Evolutionary conservation across 2,888 invertebrate genomes (phyloP).

Genomic region (Cerceris rybyensis): DNA sequence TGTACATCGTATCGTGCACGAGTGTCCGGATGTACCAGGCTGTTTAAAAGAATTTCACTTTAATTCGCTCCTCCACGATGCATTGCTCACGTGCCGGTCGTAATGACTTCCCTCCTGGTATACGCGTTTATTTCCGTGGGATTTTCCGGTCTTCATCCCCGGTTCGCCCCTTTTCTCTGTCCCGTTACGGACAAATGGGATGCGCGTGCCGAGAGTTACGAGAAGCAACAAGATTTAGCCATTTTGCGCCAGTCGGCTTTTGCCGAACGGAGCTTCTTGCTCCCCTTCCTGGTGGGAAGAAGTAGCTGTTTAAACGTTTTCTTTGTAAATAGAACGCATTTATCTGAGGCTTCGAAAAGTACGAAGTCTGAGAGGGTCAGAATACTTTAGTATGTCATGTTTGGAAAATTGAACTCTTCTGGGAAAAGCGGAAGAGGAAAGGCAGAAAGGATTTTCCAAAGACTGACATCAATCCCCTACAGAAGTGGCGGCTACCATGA

Average conservation of each 20-base stretch:
- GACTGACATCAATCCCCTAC: too few relatives aligned
- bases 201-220: slow-evolving; percentile 60
- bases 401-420: too few relatives aligned
- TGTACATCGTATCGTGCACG: background rate
- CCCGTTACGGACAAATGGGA: slow-evolving; percentile 54
- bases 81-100: slow-evolving; percentile 48
- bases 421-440: too few relatives aligned
- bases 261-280: background rate
- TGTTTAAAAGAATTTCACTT: slow-evolving; percentile 35
- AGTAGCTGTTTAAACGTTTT: background rate
- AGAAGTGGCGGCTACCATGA: too few relatives aligned
- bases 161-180: slow-evolving; percentile 40
- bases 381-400: too few relatives aligned
- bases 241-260: slow-evolving; percentile 16
- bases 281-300: background rate
- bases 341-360: too few relatives aligned
- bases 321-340: too few relatives aligned
- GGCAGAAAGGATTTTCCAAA: too few relatives aligned
- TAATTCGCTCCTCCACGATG: slow-evolving; percentile 26
- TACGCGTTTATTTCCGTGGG: slow-evolving; percentile 53
- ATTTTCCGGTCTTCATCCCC: slow-evolving; percentile 22
- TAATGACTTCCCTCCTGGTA: slow-evolving; percentile 45
- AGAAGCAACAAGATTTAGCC: slow-evolving; percentile 43
- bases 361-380: too few relatives aligned
- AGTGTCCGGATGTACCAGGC: slow-evolving; percentile 26